phyloP scores from a whole-genome alignment of 2,797 vertebrate genomes.

The Leptoclinus maculatus region DNA sequence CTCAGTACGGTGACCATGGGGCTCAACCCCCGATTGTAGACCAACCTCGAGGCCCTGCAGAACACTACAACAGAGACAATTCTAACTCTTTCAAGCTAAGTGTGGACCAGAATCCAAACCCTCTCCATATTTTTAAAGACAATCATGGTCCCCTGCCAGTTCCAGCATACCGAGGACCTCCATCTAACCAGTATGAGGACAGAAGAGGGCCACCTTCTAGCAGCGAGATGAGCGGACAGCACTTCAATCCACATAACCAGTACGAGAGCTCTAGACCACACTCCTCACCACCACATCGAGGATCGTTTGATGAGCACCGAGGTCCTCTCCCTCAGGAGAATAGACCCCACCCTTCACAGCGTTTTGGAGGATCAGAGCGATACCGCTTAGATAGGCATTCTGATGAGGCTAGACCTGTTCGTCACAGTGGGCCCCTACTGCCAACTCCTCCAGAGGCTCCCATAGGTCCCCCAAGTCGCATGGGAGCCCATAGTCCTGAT shows the following conservation, averaged over 20 bases:
- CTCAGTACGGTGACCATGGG: constrained; percentile 87
- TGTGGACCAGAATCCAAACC: constrained; percentile 74
- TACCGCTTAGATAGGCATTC: constrained; percentile 88
- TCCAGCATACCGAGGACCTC: constrained; percentile 78
- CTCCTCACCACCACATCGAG: constrained; percentile 81
- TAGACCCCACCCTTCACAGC: constrained; percentile 71
- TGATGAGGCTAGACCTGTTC: constrained; percentile 85
- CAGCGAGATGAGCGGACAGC: constrained; percentile 81
- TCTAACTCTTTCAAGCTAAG: constrained; percentile 78
- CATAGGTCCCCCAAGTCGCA: constrained; percentile 68
- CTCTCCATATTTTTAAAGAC: constrained; percentile 76
- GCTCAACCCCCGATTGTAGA: constrained; percentile 74
- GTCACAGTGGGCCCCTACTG: constrained; percentile 90
- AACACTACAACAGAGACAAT: constrained; percentile 82
- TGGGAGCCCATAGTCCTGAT: constrained; percentile 89
- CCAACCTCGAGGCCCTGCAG: constrained; percentile 84
- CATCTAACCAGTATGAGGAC: constrained; percentile 88
- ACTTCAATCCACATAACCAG: constrained; percentile 81
- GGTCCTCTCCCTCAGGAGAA: constrained; percentile 75
- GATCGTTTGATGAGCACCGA: constrained; percentile 88
- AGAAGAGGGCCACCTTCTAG: constrained; percentile 81
- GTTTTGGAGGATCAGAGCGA: constrained; percentile 83
- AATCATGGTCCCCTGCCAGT: constrained; percentile 69
- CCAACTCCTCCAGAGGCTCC: constrained; percentile 88
- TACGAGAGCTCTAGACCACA: constrained; percentile 75